Base-by-base conservation (phyloP, 2,113 vertebrate genomes). In the Hipposideros armiger region DNA sequence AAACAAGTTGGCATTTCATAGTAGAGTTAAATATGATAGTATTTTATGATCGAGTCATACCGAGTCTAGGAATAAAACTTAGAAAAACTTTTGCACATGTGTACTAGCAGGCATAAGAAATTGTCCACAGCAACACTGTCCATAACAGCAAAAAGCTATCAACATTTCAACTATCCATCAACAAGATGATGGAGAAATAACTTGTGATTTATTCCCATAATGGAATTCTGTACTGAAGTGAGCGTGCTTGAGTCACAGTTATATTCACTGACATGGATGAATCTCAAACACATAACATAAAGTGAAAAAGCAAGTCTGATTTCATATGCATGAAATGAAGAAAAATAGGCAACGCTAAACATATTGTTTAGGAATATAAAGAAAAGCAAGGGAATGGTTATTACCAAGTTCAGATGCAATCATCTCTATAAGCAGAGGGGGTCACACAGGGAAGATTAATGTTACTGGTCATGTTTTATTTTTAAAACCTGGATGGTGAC, bases 1-100 rank as follows among this genome's bases (percentile, higher is more conserved):
- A 90, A 97, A 92, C 47, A 96, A 94, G 54, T 62, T 72, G 16
- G 19, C 62, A 76, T 60, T 87, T 42, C 45, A 70, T 13, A 93
- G 16, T 4, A 74, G 36, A 87, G 14, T 56, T 96, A 58, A 94
- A 58, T n/a, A 86, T 64, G 36, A 83, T 56, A 82, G 20, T 56
- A 80, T 64, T 19, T 56, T 74, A 58, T 64, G 42, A 45, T 30
- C 11, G 24, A 81, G 20, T 52, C 66, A 74, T 20, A 47, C 19
- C 60, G 69, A 82, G 47, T 87, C 9, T 26, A 69, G 74, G 11
- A 64, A 54, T 50, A 91, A 95, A 72, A 52, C 24, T 60, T 77
- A 52, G 17, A 70, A 85, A 81, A 77, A 64, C 4, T 67, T 54
- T 72, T 83, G 32, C 52, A 91, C 1, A 2, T 32, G 24, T 86